Conservation (phyloP, 2,113 vertebrate genomes). For the Pogonocichla stellata region DNA sequence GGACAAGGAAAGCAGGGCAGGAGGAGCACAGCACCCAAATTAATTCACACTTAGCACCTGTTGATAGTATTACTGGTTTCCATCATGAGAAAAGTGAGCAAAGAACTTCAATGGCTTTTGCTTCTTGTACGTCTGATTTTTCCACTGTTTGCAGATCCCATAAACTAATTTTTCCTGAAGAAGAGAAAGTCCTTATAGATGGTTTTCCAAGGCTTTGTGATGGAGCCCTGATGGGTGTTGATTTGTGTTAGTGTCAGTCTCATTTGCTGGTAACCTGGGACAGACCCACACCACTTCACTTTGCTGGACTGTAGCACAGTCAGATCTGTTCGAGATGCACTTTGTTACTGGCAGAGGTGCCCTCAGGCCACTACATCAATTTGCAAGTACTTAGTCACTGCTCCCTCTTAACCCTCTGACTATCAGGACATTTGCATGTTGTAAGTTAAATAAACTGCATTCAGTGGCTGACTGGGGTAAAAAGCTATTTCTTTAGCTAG, state of each 20-base stretch:
- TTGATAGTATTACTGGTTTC: not conserved
- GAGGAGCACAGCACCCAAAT: not conserved
- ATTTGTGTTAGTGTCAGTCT: not conserved
- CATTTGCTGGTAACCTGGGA: slow-evolving; percentile 13
- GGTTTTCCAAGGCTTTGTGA: not conserved
- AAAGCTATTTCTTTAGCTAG: not conserved
- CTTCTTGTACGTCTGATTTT: not conserved
- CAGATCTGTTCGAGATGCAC: not conserved
- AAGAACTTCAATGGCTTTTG: not conserved
- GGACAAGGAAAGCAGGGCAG: not conserved
- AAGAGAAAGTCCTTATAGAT: not conserved
- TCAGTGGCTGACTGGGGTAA: not conserved
- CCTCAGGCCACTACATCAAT: slow-evolving; percentile 14
- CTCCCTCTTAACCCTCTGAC: slow-evolving; percentile 28
- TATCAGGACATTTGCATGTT: not conserved
- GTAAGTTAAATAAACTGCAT: not conserved
- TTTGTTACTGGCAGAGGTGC: slow-evolving; percentile 1
- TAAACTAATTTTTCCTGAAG: not conserved
- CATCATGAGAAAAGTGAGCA: not conserved
- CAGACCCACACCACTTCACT: not conserved
- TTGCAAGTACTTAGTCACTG: not conserved
- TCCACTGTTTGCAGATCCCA: not conserved
- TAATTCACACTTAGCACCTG: not conserved
- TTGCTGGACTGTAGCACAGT: not conserved
- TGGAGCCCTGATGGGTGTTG: not conserved